Percentiles rank a stretch among this genome's conserved stretches.
Conservation (phyloP, 2,888 invertebrate species). For the Pinctada fucata region DNA sequence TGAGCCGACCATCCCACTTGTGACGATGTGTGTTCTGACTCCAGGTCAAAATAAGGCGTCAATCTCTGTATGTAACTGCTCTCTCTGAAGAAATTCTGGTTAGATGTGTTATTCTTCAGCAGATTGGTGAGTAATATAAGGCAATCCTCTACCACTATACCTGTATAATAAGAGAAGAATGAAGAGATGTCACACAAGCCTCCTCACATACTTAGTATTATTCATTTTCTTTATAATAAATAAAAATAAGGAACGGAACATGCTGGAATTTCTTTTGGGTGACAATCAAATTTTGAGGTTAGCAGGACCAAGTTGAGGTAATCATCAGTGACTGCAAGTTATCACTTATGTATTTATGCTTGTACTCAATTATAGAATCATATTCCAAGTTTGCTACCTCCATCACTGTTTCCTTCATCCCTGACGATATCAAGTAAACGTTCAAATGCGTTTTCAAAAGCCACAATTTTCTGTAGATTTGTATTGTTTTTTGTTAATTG, state of each 20-base stretch:
- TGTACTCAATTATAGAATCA: too few species aligned
- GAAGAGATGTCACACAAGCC: too few species aligned
- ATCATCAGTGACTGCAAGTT: too few species aligned
- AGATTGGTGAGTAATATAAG: slow-evolving; percentile 94
- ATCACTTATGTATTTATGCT: too few species aligned
- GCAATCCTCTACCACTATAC: slow-evolving; percentile 98
- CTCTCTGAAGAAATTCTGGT: slow-evolving; percentile 99
- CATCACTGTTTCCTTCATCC: slow-evolving; percentile 94
- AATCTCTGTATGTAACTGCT: slow-evolving; percentile 95
- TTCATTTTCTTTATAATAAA: too few species aligned
- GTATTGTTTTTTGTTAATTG: slow-evolving; percentile 96
- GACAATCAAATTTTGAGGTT: too few species aligned
- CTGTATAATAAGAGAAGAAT: slow-evolving; percentile 69
- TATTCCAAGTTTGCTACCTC: too few species aligned
- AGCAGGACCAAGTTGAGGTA: too few species aligned
- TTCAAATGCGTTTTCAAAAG: slow-evolving; percentile 99
- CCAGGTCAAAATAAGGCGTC: slow-evolving; percentile 87
- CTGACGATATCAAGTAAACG: slow-evolving; percentile 93
- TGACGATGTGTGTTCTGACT: slow-evolving; percentile 56
- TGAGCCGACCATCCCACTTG: slow-evolving; percentile 90
- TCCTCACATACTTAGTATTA: too few species aligned
- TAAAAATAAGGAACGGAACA: too few species aligned
- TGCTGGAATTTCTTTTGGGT: too few species aligned
- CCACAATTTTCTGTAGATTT: slow-evolving; percentile 98
- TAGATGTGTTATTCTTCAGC: slow-evolving; percentile 95